Conservation (phyloP, 2,888 invertebrate genomes). For the Synergus itoensis region DNA sequence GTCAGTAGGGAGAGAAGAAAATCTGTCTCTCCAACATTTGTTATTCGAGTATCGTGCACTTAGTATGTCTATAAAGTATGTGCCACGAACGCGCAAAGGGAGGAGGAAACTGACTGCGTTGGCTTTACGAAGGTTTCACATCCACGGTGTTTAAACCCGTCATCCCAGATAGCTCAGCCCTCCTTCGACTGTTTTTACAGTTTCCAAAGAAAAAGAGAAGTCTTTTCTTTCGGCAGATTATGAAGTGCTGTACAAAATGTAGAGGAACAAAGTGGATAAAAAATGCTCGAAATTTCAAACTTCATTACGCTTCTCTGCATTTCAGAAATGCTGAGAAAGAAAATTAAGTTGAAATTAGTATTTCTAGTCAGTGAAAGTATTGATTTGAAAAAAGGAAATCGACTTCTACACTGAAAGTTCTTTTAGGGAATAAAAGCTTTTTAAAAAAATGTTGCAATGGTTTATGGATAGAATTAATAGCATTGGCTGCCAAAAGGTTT, state of each 20-base stretch:
- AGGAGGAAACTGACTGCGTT: not conserved
- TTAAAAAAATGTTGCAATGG: too few species aligned
- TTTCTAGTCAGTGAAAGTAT: too few species aligned
- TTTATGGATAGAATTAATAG: too few species aligned
- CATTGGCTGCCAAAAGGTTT: too few species aligned
- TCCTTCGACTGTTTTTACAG: conserved; percentile 31
- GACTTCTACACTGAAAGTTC: too few species aligned
- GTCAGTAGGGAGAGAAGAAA: conserved; percentile 49
- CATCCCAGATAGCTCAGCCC: conserved; percentile 34
- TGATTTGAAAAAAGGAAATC: too few species aligned
- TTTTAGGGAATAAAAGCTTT: too few species aligned
- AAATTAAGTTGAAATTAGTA: too few species aligned
- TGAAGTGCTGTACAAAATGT: not conserved
- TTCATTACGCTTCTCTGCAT: not conserved
- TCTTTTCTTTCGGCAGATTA: conserved; percentile 7
- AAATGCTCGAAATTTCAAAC: not conserved
- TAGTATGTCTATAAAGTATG: conserved; percentile 61
- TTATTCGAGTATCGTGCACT: conserved; percentile 60
- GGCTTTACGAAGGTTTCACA: conserved; percentile 24
- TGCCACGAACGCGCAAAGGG: not conserved
- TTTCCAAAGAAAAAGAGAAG: conserved; percentile 13
- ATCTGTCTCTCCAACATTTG: conserved; percentile 61
- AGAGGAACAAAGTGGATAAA: not conserved
- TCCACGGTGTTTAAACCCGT: conserved; percentile 41
- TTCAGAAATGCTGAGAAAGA: too few species aligned